Base-by-base conservation (phyloP, 2,113 vertebrate genomes). In the Lanius collurio region DNA sequence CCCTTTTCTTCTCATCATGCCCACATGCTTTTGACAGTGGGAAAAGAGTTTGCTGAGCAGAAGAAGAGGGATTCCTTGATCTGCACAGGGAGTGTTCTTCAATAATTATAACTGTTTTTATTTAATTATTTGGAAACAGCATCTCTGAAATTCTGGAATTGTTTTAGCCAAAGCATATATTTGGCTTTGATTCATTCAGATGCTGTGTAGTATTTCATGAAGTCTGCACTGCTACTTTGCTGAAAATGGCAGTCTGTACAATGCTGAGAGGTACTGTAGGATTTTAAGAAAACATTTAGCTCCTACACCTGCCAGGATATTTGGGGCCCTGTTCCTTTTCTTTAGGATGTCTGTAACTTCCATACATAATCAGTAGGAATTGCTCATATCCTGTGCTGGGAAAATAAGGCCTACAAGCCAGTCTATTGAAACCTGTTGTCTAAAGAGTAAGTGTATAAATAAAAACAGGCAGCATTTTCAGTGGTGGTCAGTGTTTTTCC, bases 381-480 rank as follows among this genome's bases (percentile, higher is more conserved):
- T 93, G 85, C 46, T 97, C 57, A 83, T 63, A 91, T 95, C 75
- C 78, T 93, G 62, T 94, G 41, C 63, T 94, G 62, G 47, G 79
- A 93, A 83, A 90, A 60, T 44, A 77, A 94, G 35, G 27, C 50
- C 30, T 67, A 50, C 73, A 49, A 91, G 59, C 70, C 59, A 42
- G 31, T 62, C 37, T 67, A 1, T 83, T 42, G 53, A 91, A 94
- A 75, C 57, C 21, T 79, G 15, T 75, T 85, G 26, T 87, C 53
- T 46, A 3, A 92, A 87, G 35, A 57, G 27, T 26, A 30, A 37
- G 18, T 12, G 6, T 67, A 23, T 63, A 35, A 85, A 73, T 79
- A 60, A 85, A 68, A 90, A 9, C 20, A 55, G 4, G 31, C 47
- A 62, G 42, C 24, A 79, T 79, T 88, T 75, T 52, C 39, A 46